Evolutionary conservation across 2,888 invertebrate genomes (phyloP).

Genomic region (Lasioglossum villosulum): DNA sequence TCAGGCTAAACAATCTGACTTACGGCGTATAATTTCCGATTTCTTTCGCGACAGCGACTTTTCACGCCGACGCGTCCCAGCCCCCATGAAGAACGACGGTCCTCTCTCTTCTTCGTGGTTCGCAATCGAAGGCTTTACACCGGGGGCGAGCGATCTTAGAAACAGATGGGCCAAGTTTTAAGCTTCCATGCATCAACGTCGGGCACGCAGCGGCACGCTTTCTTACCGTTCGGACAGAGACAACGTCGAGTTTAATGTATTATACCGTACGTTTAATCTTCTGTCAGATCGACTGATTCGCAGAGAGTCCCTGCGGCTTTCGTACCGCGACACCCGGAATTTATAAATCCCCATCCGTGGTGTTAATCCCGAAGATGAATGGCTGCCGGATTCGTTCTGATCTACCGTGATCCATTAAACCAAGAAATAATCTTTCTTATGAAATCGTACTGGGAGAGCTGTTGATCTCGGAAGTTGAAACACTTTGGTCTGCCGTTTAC

Average conservation of each 20-base stretch:
- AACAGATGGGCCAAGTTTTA: conserved; percentile 46
- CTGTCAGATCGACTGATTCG: conserved; percentile 14
- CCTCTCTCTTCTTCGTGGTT: neutral
- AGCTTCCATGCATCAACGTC: conserved; percentile 44
- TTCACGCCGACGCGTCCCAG: conserved; percentile 13
- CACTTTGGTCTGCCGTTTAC: neutral
- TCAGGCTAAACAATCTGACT: neutral
- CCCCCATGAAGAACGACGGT: conserved; percentile 1
- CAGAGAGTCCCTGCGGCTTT: neutral
- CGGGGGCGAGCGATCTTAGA: conserved; percentile 5
- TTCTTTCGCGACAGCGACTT: neutral
- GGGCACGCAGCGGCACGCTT: conserved; percentile 21
- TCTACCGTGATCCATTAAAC: neutral
- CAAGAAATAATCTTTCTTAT: conserved; percentile 3
- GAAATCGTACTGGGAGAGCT: neutral
- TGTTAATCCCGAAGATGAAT: conserved; percentile 4
- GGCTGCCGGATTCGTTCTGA: neutral
- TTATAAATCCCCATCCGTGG: conserved; percentile 28
- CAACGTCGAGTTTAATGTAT: conserved; percentile 30
- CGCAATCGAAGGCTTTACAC: conserved; percentile 25
- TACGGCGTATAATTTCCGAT: neutral
- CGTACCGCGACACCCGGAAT: neutral
- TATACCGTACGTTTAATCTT: conserved; percentile 39
- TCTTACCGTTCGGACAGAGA: neutral
- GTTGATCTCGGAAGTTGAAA: neutral